These are phyloP conservation scores for Meloidogyne hapla DNA, from an alignment of 1,140 invertebrate genomes.

Conservation along the genomic window DNA sequence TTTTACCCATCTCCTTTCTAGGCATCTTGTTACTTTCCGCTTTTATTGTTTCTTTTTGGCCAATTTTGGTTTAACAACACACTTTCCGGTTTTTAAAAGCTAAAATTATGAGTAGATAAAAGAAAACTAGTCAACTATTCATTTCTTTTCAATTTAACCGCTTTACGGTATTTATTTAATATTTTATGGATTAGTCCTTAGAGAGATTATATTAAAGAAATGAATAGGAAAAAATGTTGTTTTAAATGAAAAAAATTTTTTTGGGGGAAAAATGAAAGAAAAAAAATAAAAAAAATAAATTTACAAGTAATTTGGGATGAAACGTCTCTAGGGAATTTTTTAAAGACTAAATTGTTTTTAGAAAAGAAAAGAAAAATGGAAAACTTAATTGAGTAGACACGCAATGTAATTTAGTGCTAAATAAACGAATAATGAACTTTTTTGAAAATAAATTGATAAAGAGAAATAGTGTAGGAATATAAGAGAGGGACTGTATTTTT, in stretches of 20 bases:
- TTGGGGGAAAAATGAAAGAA: not conserved
- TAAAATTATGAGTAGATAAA: too few species aligned
- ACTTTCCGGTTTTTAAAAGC: conserved; percentile 9
- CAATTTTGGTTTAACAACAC: not conserved
- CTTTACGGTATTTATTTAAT: conserved; percentile 3
- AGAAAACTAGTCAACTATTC: not conserved
- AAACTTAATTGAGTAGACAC: conserved; percentile 3
- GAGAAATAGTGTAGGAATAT: too few species aligned
- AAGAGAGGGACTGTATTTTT: too few species aligned
- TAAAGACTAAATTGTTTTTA: not conserved
- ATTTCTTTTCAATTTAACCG: not conserved
- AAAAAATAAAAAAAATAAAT: not conserved
- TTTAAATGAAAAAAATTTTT: not conserved
- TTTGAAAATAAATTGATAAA: too few species aligned
- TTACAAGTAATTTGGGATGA: not conserved
- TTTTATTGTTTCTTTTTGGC: conserved; percentile 1
- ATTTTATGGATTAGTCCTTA: not conserved
- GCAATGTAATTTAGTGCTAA: not conserved
- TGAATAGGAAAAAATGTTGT: not conserved
- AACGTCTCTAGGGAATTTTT: not conserved
- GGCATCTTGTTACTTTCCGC: not conserved
- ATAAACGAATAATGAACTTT: not conserved
- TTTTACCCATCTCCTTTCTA: conserved; percentile 11
- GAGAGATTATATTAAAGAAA: not conserved
- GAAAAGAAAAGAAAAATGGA: not conserved